Evolutionary conservation across 2,113 vertebrate genomes (phyloP), one percentile per base, ranked within the genome.

Genomic region (Orthonyx spaldingii): DNA sequence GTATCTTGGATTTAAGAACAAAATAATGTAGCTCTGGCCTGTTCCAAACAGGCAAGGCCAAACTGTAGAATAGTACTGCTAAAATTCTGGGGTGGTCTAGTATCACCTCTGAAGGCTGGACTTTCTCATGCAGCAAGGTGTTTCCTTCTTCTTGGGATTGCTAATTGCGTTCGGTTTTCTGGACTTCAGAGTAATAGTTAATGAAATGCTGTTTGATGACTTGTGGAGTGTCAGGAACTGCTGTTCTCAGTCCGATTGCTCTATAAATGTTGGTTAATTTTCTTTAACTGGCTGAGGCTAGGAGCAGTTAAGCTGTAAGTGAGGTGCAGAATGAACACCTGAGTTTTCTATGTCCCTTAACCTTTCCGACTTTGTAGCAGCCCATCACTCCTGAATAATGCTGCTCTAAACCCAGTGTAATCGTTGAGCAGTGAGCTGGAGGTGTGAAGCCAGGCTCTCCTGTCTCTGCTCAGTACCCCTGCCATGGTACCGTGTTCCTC

Each of bases 351-450:
- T 10, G 20, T 84, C 33, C 56, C 49, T 63, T 56, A 23, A n/a
- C 69, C 57, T 63, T 75, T 71, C 61, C 0, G 4, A 2, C 28
- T 47, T 16, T 1, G 42, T 33, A 22, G 69, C 61, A 52, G 5
- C 64, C 39, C 52, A 5, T 70, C 9, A 4, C 56, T 59, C 15
- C 57, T 41, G 65, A 24, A 17, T 55, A 70, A 35, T 11, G 60
- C 65, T 8, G n/a, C 15, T 27, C 27, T n/a, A 33, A 50, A 55
- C 33, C 30, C 24, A 11, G 35, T 0, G 0, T 47, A 15, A 59
- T 28, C 27, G 5, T 3, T 21, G 30, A 35, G 72, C 10, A 18
- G 12, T 5, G 20, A 37, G 26, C 20, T 0, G 0, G 21, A 7
- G 44, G 37, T 10, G 22, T 16, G 11, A 24, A 42, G 26, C n/a